phyloP scores from a whole-genome alignment of 2,888 invertebrate species.

The Hydrotaea diabolus region DNA sequence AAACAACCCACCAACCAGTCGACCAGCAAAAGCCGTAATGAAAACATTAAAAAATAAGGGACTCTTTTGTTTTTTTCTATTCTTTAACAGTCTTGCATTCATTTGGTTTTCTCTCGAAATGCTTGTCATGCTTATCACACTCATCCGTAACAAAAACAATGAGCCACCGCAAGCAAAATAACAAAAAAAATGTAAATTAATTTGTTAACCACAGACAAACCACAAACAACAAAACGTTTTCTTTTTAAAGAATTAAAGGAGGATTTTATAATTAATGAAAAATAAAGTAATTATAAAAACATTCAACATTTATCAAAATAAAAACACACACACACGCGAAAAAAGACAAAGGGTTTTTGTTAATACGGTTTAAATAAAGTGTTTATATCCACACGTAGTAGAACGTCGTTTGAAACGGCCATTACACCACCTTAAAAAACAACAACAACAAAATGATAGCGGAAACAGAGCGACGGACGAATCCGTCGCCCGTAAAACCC shows the following conservation, averaged over 20 bases:
- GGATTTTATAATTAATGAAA: constrained; percentile 47
- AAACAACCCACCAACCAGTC: neutral
- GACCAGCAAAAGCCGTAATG: neutral
- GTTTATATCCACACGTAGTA: neutral
- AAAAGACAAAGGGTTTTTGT: neutral
- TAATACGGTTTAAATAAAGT: constrained; percentile 5
- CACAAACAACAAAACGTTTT: neutral
- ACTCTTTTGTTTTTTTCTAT: neutral
- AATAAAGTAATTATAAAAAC: constrained; percentile 35
- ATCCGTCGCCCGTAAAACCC: too few relatives aligned
- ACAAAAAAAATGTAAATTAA: constrained; percentile 2
- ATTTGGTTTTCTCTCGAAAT: neutral
- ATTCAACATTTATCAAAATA: neutral
- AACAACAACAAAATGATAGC: neutral
- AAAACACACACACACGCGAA: neutral
- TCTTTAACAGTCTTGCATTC: neutral
- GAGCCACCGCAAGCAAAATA: neutral
- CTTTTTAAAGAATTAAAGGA: constrained; percentile 15
- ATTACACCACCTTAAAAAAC: neutral
- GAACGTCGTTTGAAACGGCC: neutral
- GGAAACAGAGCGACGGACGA: neutral
- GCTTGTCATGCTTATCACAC: constrained; percentile 7
- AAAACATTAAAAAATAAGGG: neutral
- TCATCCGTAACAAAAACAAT: neutral
- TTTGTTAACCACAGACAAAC: neutral